Evolutionary conservation across 1,140 invertebrate genomes (phyloP).

Genomic region (Ectropis grisescens): DNA sequence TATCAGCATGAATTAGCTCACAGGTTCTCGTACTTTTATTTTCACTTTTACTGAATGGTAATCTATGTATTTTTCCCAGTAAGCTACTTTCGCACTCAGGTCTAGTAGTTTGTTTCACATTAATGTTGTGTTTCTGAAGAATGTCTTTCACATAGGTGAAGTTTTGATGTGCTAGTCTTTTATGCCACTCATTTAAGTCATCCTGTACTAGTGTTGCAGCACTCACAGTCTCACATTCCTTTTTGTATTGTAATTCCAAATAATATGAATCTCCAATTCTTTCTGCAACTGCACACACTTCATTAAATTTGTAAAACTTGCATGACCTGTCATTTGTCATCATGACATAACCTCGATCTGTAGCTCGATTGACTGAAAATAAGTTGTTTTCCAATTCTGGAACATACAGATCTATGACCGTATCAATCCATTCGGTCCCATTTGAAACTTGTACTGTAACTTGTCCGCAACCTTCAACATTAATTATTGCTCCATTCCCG

Average conservation of each 20-base stretch:
- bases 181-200: slow-evolving; percentile 39
- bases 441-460: slow-evolving; percentile 18
- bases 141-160: slow-evolving; percentile 32
- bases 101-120: slow-evolving; percentile 12
- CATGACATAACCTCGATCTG: slow-evolving; percentile 31
- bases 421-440: slow-evolving; percentile 23
- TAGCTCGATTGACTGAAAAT: slow-evolving; percentile 30
- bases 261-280: slow-evolving; percentile 16
- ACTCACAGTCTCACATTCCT: slow-evolving; percentile 3
- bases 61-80: slow-evolving; percentile 38
- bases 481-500: slow-evolving; percentile 19
- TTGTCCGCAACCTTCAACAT: slow-evolving; percentile 16
- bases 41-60: slow-evolving; percentile 25
- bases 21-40: slow-evolving; percentile 14
- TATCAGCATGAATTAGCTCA: slow-evolving; percentile 55
- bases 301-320: slow-evolving; percentile 19
- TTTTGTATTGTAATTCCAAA: slow-evolving; percentile 19
- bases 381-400: slow-evolving; percentile 43
- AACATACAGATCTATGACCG: slow-evolving; percentile 28
- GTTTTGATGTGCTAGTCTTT: slow-evolving; percentile 51
- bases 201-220: slow-evolving; percentile 1
- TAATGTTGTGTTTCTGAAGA: slow-evolving; percentile 24
- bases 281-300: slow-evolving; percentile 18
- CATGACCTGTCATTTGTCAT: slow-evolving; percentile 21
- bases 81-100: slow-evolving; percentile 42